These are phyloP conservation scores for Oxyura jamaicensis DNA, from an alignment of 2,113 vertebrate species.

Conservation along the genomic window DNA sequence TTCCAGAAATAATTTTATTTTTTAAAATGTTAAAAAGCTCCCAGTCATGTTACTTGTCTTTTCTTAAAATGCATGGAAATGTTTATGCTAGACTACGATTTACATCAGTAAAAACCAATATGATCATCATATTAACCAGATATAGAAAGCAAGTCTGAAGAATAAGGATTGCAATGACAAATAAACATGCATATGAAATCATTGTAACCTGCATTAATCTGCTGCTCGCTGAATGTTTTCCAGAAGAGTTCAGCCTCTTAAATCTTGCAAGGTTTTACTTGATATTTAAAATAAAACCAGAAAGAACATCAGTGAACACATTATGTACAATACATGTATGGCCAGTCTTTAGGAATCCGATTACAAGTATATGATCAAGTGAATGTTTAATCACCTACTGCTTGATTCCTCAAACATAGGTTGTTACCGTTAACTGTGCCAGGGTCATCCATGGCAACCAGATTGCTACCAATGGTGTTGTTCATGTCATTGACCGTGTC, in stretches of 20 bases:
- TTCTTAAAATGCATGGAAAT: not conserved
- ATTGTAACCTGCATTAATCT: not conserved
- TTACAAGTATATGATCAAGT: not conserved
- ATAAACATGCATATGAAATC: not conserved
- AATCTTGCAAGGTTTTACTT: not conserved
- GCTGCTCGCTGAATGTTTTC: not conserved
- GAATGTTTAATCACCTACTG: not conserved
- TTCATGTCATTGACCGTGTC: conserved; percentile 94
- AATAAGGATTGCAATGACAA: not conserved
- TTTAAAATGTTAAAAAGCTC: not conserved
- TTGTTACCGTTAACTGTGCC: conserved; percentile 97
- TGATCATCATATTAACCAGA: not conserved
- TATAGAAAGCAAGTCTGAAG: not conserved
- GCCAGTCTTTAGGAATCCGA: not conserved
- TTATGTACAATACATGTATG: not conserved
- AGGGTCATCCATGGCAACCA: conserved; percentile 94
- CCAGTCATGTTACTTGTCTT: not conserved
- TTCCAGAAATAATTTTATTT: not conserved
- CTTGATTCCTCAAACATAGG: conserved; percentile 73
- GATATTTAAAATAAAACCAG: not conserved
- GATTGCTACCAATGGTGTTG: conserved; percentile 95
- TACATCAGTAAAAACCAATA: not conserved
- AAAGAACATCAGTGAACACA: not conserved
- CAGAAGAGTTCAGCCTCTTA: not conserved
- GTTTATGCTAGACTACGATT: not conserved